Evolutionary conservation across 2,113 vertebrate species (phyloP).

Genomic region (Loxodonta africana): DNA sequence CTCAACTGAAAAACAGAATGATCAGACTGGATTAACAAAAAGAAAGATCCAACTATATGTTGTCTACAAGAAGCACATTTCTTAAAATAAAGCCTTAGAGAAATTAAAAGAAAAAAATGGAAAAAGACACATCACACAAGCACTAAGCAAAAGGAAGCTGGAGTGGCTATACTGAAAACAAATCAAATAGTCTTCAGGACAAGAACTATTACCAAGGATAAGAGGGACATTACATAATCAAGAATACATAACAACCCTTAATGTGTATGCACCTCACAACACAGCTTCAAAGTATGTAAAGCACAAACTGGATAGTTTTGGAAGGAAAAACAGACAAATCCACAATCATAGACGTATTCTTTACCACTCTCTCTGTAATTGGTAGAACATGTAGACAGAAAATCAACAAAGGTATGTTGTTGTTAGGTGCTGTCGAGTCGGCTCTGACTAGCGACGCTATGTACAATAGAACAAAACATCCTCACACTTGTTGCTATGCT

Average conservation of each 20-base stretch:
- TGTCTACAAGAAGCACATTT: neutral
- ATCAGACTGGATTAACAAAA: slow-evolving; percentile 22
- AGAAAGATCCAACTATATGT: neutral
- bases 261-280: neutral
- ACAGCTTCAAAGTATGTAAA: slow-evolving; percentile 38
- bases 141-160: slow-evolving; percentile 17
- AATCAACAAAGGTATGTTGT: neutral
- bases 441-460: no score
- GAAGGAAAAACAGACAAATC: slow-evolving; percentile 38
- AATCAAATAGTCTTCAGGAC: neutral
- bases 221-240: neutral
- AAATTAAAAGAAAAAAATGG: neutral
- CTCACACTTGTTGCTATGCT: no score
- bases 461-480: no score
- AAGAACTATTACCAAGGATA: neutral
- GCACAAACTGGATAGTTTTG: neutral
- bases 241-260: neutral
- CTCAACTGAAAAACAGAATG: slow-evolving; percentile 22
- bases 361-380: neutral
- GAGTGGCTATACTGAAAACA: neutral
- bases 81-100: no score
- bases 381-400: slow-evolving; percentile 29
- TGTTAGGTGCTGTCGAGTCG: no score
- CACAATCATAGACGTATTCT: neutral
- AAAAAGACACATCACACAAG: neutral